These are phyloP conservation scores for Rhagoletis pomonella DNA, from an alignment of 1,140 invertebrate species.

Conservation along the genomic window DNA sequence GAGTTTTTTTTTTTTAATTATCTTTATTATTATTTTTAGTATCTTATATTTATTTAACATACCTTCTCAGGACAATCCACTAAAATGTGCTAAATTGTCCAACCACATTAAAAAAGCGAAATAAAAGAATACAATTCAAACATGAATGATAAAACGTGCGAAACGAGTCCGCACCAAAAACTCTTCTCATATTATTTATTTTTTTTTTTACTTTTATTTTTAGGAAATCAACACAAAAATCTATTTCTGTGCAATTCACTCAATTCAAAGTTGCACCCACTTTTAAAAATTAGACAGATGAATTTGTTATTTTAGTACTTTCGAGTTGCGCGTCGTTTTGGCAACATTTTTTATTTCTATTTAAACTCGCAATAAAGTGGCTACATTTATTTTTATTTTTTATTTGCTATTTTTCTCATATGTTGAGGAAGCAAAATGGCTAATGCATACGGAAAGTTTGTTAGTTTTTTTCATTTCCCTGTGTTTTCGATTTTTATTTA, in stretches of 20 bases:
- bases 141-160: conserved; percentile 8
- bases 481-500: neutral
- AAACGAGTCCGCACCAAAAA: neutral
- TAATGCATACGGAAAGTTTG: neutral
- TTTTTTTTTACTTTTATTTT: neutral
- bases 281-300: neutral
- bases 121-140: too few relatives aligned
- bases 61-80: too few relatives aligned
- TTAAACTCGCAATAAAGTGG: neutral
- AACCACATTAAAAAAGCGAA: too few relatives aligned
- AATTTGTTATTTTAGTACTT: neutral
- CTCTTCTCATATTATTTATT: neutral
- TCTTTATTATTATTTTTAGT: too few relatives aligned
- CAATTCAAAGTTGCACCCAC: conserved; percentile 1
- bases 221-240: neutral
- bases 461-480: neutral
- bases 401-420: too few relatives aligned
- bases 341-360: neutral
- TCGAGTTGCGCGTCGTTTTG: conserved; percentile 24
- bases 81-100: too few relatives aligned
- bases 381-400: neutral
- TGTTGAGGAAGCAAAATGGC: neutral
- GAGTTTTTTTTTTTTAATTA: too few relatives aligned
- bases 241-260: conserved; percentile 15
- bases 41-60: too few relatives aligned